Conservation (phyloP, 2,888 invertebrate species). For the Macropis europaea region DNA sequence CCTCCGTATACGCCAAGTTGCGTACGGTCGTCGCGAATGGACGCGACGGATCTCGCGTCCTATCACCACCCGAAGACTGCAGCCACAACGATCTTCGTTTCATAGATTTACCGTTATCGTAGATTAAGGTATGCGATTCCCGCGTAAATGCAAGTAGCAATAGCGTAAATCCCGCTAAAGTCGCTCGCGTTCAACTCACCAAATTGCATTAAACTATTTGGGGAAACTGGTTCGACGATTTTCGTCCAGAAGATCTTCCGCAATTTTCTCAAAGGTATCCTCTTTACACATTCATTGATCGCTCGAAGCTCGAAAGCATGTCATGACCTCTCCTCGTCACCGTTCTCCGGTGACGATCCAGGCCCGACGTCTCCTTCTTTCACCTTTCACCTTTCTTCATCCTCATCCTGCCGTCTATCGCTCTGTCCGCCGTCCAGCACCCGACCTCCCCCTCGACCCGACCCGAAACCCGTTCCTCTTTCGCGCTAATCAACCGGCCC, state of each 20-base stretch:
- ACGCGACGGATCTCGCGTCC: slow-evolving; percentile 15
- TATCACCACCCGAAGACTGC: slow-evolving; percentile 50
- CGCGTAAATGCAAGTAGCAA: slow-evolving; percentile 26
- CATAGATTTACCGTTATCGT: slow-evolving; percentile 28
- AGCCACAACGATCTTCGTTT: slow-evolving; percentile 36
- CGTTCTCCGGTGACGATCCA: background rate
- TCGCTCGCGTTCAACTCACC: slow-evolving; percentile 4
- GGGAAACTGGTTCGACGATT: slow-evolving; percentile 38
- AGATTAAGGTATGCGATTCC: slow-evolving; percentile 25
- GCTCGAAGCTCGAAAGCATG: slow-evolving; percentile 28
- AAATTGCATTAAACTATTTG: background rate
- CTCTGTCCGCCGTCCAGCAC: background rate
- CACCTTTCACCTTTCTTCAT: background rate
- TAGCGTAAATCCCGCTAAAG: background rate
- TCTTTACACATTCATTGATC: slow-evolving; percentile 15
- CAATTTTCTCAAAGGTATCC: slow-evolving; percentile 52
- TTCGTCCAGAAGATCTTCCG: slow-evolving; percentile 51
- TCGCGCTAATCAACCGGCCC: background rate
- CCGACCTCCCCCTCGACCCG: background rate
- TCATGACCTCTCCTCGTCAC: no score
- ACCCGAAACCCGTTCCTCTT: background rate
- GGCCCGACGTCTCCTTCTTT: background rate
- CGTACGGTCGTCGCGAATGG: slow-evolving; percentile 7
- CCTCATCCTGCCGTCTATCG: background rate
- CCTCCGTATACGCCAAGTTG: slow-evolving; percentile 4